Conservation (phyloP, 2,888 invertebrate genomes). For the Yponomeuta cagnagella region DNA sequence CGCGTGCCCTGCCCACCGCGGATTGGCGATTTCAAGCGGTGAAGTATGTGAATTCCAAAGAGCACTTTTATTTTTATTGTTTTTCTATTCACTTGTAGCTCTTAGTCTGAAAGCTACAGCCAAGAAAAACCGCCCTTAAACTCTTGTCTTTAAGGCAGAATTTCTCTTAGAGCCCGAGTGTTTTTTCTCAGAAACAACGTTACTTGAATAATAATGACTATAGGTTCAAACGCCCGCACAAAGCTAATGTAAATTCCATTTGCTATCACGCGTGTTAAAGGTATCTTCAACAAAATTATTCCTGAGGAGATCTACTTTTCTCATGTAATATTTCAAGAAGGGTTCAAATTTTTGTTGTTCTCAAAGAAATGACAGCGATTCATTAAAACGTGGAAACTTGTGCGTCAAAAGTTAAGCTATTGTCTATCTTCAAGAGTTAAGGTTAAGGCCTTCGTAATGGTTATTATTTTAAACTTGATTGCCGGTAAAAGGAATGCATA, state of each 20-base stretch:
- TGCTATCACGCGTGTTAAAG: not conserved
- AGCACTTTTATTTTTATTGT: not conserved
- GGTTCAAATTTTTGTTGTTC: too few species aligned
- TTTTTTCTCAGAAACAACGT: not conserved
- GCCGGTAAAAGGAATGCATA: too few species aligned
- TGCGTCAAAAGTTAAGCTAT: too few species aligned
- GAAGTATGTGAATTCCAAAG: not conserved
- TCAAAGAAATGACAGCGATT: too few species aligned
- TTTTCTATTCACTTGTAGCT: too few species aligned
- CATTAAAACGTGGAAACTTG: too few species aligned
- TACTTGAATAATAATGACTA: not conserved
- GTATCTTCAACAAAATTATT: not conserved
- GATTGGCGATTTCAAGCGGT: too few species aligned
- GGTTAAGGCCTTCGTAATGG: too few species aligned
- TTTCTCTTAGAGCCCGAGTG: not conserved
- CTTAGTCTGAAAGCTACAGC: not conserved
- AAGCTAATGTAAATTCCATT: not conserved
- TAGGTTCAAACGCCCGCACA: not conserved
- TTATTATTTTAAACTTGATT: too few species aligned
- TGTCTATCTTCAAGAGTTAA: too few species aligned
- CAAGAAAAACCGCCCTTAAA: not conserved
- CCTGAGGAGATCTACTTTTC: not conserved
- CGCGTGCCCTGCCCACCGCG: too few species aligned
- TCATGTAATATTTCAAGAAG: too few species aligned
- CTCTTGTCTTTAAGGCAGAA: not conserved